Base-by-base conservation (phyloP, 2,113 vertebrate species). In the Neolamprologus variostigma region DNA sequence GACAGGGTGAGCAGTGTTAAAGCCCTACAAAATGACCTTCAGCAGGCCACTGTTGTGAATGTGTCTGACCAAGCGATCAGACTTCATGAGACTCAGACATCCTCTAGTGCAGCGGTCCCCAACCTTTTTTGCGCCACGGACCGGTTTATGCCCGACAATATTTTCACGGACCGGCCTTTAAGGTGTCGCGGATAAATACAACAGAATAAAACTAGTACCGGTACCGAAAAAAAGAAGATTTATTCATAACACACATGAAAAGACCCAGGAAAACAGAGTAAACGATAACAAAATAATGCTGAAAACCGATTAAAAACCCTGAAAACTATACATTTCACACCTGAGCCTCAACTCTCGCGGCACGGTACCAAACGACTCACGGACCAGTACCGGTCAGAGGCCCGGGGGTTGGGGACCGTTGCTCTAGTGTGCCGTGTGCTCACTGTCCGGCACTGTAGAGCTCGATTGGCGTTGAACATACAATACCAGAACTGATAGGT, bases 181-280 rank as follows among this genome's bases (percentile, higher is more conserved):
- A 47, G 45, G 14, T 47, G 45, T 47, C 1, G 45, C 0, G 42
- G 42, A 16, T 47, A 47, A 47, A 47, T 47, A 47, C 42, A 47
- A 47, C 42, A 16, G 0, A 47, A 47, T 16, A 47, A 47, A 47
- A 16, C 42, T 7, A 16, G 42, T 7, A 45, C 42, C 1, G 3
- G 13, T 45, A 45, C 42, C 2, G 1, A 42, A 42, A 42, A 40
- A 42, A 40, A 40, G 2, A 0, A 40, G 0, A 42, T 13, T 6
- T 42, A 42, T 42, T 42, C 12, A 42, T 42, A 42, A 42, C 40
- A 42, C 12, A 42, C 12, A 0, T 42, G 40, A 42, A 42, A 42
- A 42, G 40, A 42, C 12, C 37, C 0, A 42, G 5, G 40, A 42
- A 42, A 42, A 42, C 5, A 0, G 12, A 42, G 40, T 42, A 0